Base-by-base conservation (phyloP, 2,113 vertebrate genomes). In the Egretta garzetta region DNA sequence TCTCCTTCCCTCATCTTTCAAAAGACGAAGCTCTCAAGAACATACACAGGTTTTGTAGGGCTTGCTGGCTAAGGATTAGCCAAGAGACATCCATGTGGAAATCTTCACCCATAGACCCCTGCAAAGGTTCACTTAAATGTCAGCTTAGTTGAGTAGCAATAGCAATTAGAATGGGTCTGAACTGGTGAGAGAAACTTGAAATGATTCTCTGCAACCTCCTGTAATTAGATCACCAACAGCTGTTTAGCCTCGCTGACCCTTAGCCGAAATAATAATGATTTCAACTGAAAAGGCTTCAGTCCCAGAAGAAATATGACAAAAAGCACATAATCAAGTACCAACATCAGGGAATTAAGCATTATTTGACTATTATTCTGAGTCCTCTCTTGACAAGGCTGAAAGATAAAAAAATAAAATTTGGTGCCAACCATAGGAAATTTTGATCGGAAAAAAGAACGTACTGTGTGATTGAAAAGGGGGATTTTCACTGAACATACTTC, bases 141-240 rank as follows among this genome's bases (percentile, higher is more conserved):
- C 45, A 27, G 47, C 76, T 86, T 50, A 63, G 64, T 8, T 63
- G 56, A 81, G 70, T 5, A 85, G 73, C 39, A 68, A 60, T 2
- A 71, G 70, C 73, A 79, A 94, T 86, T 82, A 75, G 53, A 91
- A 73, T 10, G 45, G 37, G 66, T 23, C 49, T 80, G 66, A 92
- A 50, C 32, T 67, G 71, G n/a, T 3, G 28, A 93, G 50, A 60
- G 21, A 87, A 97, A 89, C 58, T 91, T 79, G 81, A 95, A 95
- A 84, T 30, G 24, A 72, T 75, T 90, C 82, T 73, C 75, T 71
- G 50, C 58, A 93, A 94, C 88, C 20, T 67, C 75, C 62, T 76
- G 67, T 90, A 96, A 96, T 95, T 93, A 94, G 53, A 95, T 90
- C 93, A 94, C 76, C 73, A 92, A 37, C 66, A 93, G 92, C 86